phyloP scores from a whole-genome alignment of 2,113 vertebrate species.

The Strix aluco region DNA sequence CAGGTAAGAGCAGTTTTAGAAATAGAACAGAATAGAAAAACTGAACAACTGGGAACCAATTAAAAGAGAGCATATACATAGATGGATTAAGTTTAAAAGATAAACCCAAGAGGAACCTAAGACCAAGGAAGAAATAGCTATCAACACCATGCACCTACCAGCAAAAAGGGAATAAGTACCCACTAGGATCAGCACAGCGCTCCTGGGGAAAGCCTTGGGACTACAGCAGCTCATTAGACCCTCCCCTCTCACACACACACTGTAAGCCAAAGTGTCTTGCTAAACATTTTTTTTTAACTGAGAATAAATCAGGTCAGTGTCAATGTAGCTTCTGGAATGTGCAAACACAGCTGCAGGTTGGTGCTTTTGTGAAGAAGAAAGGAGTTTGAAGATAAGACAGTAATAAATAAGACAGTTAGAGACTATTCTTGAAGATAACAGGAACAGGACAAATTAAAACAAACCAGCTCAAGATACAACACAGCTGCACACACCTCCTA shows the following conservation, averaged over 20 bases:
- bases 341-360: too few relatives aligned
- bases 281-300: too few relatives aligned
- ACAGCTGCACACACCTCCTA: too few relatives aligned
- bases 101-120: not conserved
- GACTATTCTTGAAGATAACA: too few relatives aligned
- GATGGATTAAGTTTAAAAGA: not conserved
- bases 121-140: not conserved
- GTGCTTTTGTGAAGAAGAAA: too few relatives aligned
- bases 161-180: not conserved
- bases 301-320: too few relatives aligned
- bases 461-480: too few relatives aligned
- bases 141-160: not conserved
- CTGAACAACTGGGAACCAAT: not conserved
- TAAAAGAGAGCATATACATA: not conserved
- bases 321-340: too few relatives aligned
- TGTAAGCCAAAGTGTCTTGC: too few relatives aligned
- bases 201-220: not conserved
- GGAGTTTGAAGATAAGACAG: too few relatives aligned
- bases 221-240: not conserved
- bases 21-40: not conserved
- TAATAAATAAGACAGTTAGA: too few relatives aligned
- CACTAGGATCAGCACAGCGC: not conserved
- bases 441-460: too few relatives aligned
- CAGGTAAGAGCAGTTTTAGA: not conserved
- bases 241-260: not conserved